phyloP scores from a whole-genome alignment of 2,888 invertebrate species.

The Dryococelus australis region DNA sequence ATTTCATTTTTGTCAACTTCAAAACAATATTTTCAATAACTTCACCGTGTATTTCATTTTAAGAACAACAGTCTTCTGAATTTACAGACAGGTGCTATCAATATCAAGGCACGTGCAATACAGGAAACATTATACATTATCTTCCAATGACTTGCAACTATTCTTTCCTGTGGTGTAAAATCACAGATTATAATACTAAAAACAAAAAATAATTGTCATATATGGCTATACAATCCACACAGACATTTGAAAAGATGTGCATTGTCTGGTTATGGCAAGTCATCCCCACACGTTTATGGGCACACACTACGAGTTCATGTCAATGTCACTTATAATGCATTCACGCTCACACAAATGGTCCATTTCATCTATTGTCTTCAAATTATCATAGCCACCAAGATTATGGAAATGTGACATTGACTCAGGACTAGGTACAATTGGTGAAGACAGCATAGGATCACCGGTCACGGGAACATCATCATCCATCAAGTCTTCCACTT shows the following conservation, averaged over 20 bases:
- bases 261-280: background rate
- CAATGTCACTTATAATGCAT: conserved; percentile 62
- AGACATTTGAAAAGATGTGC: background rate
- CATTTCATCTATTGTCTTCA: conserved; percentile 32
- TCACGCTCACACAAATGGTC: conserved; percentile 54
- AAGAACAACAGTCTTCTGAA: background rate
- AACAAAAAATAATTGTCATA: background rate
- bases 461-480: conserved; percentile 63
- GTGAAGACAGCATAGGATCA: conserved; percentile 70
- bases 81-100: background rate
- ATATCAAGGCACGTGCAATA: background rate
- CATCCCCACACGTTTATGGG: background rate
- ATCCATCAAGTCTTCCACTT: conserved; percentile 74
- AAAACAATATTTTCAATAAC: too few relatives aligned
- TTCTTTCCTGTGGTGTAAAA: background rate
- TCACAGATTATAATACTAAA: background rate
- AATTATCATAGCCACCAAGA: conserved; percentile 1
- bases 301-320: conserved; percentile 62
- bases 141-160: background rate
- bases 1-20: too few relatives aligned
- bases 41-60: background rate
- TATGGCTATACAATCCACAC: background rate
- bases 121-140: background rate
- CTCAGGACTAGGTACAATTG: conserved; percentile 59
- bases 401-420: conserved; percentile 31